Conservation (phyloP, 30 jellyfish, hydroid and myxozoan species). For the Hydra vulgaris region DNA sequence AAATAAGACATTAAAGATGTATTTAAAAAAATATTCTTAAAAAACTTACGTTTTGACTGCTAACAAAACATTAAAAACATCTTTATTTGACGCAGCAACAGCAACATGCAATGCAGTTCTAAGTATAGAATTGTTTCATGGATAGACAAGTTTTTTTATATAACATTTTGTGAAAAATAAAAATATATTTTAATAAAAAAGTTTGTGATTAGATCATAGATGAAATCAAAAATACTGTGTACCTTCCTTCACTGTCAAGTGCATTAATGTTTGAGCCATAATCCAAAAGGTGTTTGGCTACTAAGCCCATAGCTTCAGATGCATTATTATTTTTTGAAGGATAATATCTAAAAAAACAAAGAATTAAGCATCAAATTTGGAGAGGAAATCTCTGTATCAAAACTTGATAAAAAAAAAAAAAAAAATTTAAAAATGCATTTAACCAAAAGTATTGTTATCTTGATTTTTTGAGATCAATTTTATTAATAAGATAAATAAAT, state of each 20-base stretch:
- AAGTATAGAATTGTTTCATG: background rate
- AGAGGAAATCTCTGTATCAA: too few relatives aligned
- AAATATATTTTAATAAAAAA: too few relatives aligned
- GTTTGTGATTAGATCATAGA: too few relatives aligned
- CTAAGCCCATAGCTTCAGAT: constrained; percentile 65
- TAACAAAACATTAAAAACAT: constrained; percentile 55
- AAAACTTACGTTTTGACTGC: constrained; percentile 56
- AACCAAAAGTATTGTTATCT: too few relatives aligned
- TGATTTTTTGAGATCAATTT: too few relatives aligned
- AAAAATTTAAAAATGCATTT: too few relatives aligned
- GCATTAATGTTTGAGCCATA: constrained; percentile 14
- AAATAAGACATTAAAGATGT: background rate
- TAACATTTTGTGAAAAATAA: too few relatives aligned
- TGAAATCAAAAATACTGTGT: too few relatives aligned
- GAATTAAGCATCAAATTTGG: too few relatives aligned
- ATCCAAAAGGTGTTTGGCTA: constrained; percentile 37
- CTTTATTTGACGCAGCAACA: constrained; percentile 40
- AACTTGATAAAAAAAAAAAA: too few relatives aligned
- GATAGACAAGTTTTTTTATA: too few relatives aligned
- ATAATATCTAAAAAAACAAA: constrained; percentile 9
- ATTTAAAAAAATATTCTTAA: background rate
- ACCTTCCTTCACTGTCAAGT: constrained; percentile 22
- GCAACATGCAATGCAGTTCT: constrained; percentile 82
- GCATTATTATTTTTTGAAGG: constrained; percentile 15
- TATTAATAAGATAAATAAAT: too few relatives aligned